Evolutionary conservation across 1,140 invertebrate genomes (phyloP), one percentile per base, ranked within the genome.

Genomic region (Drosophila busckii): DNA sequence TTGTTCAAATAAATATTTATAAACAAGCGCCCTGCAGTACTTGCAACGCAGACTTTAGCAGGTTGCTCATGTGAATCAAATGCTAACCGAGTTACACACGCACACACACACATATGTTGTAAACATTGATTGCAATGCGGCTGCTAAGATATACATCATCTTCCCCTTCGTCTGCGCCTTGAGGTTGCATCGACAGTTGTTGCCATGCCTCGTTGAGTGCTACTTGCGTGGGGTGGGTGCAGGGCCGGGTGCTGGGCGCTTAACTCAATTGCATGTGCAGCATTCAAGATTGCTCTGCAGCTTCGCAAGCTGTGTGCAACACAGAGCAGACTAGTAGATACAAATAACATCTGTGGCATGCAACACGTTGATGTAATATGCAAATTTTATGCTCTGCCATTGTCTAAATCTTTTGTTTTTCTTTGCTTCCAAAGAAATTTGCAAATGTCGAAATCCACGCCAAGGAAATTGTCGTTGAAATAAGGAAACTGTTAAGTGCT

Each of bases 281-380:
- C n/a, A 61, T 75, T 70, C 70, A 75, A 65, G 56, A 73, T 62
- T 67, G 53, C 49, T 42, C 25, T 63, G 65, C 66, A 61, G 32
- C 25, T 31, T 41, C 37, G 25, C 19, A 19, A n/a, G n/a, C n/a
- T n/a, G n/a, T n/a, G n/a, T n/a, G 44, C 44, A 46, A 40, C 44
- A 34, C n/a, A n/a, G n/a, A n/a, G 34, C 53, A 56, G 46, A 37
- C 52, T 42, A n/a, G n/a, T n/a, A 23, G 20, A 40, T 31, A 40
- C 42, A 56, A 58, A 8, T 42, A 59, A 17, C 49, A 46, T 15
- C 44, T 20, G 48, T 60, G 64, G 54, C 70, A 75, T 75, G 70
- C 70, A 75, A 75, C 70, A 75, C 75, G 70, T 75, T 75, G 70
- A 75, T 75, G 70, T 75, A 75, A 75, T 75, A 75, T 75, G 70